Evolutionary conservation across 1,140 invertebrate species (phyloP).

Genomic region (Papilio polytes): DNA sequence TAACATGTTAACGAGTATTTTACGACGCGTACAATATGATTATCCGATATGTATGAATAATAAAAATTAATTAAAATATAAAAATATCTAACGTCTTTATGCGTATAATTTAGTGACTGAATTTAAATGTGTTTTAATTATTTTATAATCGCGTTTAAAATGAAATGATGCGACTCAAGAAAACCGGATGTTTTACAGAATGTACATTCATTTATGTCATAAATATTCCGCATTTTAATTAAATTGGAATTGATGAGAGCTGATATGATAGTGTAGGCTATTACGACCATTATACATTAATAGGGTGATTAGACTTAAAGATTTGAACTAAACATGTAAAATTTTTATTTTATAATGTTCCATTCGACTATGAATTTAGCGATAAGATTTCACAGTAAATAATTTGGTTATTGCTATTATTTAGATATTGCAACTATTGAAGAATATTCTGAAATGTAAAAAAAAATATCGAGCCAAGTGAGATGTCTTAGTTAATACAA

Average conservation of each 20-base stretch:
- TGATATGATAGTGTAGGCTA: not conserved
- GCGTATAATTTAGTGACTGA: slow-evolving; percentile 3
- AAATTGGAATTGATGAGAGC: not conserved
- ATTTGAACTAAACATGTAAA: not conserved
- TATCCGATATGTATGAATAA: not conserved
- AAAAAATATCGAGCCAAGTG: not conserved
- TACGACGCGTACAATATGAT: slow-evolving; percentile 21
- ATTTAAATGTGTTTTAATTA: not conserved
- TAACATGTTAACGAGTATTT: not conserved
- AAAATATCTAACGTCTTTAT: slow-evolving; percentile 19
- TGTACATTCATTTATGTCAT: not conserved
- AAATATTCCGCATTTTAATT: slow-evolving; percentile 8
- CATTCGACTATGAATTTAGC: not conserved
- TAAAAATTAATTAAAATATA: slow-evolving; percentile 11
- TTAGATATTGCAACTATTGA: not conserved
- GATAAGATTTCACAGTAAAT: not conserved
- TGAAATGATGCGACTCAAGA: not conserved
- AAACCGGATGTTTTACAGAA: slow-evolving; percentile 1
- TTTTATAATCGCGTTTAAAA: slow-evolving; percentile 11
- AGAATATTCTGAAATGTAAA: not conserved
- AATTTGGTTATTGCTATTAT: too few relatives aligned
- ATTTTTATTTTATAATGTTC: not conserved
- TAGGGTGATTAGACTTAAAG: not conserved
- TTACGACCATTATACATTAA: not conserved
- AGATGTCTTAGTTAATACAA: not conserved